phyloP scores from a whole-genome alignment of 2,797 vertebrate species.

The Acridotheres tristis region DNA sequence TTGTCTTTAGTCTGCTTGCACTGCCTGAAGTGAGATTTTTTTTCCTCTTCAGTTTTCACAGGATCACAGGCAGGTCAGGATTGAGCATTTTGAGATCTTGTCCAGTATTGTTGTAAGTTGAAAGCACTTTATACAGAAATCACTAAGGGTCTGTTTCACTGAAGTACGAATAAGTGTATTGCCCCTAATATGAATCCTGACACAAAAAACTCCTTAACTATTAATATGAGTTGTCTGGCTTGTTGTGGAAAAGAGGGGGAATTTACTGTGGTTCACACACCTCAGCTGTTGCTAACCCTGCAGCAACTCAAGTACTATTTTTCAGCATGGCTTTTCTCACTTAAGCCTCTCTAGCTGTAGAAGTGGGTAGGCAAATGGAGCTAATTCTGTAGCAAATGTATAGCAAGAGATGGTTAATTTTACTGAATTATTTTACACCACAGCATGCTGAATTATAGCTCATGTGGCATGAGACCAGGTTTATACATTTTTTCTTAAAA shows the following conservation, averaged over 20 bases:
- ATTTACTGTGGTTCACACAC: conserved; percentile 14
- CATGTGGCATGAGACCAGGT: not conserved
- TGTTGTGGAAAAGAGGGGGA: not conserved
- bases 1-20: not conserved
- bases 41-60: not conserved
- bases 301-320: conserved; percentile 9
- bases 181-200: not conserved
- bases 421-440: not conserved
- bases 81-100: not conserved
- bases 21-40: not conserved
- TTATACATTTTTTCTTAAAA: not conserved
- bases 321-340: conserved; percentile 15
- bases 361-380: conserved; percentile 6
- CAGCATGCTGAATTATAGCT: not conserved
- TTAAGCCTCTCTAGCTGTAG: not conserved
- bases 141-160: not conserved
- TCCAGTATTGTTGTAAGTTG: not conserved
- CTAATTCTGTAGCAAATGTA: conserved; percentile 18
- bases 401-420: not conserved
- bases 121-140: not conserved
- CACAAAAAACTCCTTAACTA: not conserved
- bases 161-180: not conserved
- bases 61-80: not conserved
- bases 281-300: not conserved
- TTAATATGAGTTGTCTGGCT: conserved; percentile 4